Conservation (phyloP, 2,888 invertebrate species). For the Synergus japonicus region DNA sequence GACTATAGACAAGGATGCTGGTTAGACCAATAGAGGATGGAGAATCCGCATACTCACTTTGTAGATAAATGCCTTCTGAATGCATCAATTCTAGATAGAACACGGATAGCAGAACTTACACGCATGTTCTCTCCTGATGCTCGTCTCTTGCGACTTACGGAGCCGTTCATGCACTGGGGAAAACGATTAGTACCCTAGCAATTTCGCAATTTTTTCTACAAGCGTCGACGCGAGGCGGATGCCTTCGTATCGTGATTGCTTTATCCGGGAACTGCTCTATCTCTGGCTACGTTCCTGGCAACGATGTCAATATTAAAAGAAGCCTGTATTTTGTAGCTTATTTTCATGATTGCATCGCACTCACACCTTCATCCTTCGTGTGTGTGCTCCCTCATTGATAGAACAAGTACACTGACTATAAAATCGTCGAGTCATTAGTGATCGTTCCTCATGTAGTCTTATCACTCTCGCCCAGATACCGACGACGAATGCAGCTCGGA, state of each 20-base stretch:
- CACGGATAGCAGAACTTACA: conserved; percentile 26
- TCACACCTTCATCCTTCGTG: conserved; percentile 16
- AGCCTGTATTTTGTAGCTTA: conserved; percentile 45
- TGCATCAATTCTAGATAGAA: background rate
- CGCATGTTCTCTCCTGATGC: conserved; percentile 20
- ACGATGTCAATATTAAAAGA: conserved; percentile 44
- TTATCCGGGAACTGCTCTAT: conserved; percentile 26
- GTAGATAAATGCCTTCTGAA: background rate
- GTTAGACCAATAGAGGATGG: conserved; percentile 1
- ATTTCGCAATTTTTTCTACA: conserved; percentile 34
- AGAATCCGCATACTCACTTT: background rate
- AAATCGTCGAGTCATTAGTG: conserved; percentile 25
- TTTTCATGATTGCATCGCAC: conserved; percentile 46
- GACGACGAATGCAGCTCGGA: background rate
- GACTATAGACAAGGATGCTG: conserved; percentile 4
- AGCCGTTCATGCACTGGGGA: conserved; percentile 20
- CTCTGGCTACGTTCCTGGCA: conserved; percentile 39
- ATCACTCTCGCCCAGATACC: conserved; percentile 7
- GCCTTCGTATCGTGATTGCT: conserved; percentile 33
- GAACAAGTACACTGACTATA: background rate
- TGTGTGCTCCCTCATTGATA: background rate
- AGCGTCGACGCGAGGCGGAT: conserved; percentile 29
- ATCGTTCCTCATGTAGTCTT: conserved; percentile 4
- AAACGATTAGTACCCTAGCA: conserved; percentile 36
- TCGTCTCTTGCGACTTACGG: conserved; percentile 32